Base-by-base conservation (phyloP, 2,797 vertebrate species). In the Onychomys arenicola region DNA sequence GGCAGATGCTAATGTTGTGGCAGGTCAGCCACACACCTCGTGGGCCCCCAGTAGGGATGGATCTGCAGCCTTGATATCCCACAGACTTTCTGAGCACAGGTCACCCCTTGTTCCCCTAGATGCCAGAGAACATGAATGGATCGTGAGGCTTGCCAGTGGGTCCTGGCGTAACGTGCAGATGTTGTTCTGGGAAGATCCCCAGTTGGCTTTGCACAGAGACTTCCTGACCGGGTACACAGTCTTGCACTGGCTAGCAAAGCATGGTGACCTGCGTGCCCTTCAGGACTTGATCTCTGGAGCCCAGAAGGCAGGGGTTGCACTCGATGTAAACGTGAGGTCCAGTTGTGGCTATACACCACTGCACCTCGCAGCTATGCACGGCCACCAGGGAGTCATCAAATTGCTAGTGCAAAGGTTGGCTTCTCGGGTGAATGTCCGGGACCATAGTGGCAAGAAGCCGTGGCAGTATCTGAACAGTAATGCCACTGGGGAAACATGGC, bases 211-310 rank as follows among this genome's bases (percentile, higher is more conserved):
- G 97, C 99, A 97, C 94, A 98, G 97, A 23, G 99, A 99, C 97
- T 99, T 99, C 97, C 98, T 99, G 95, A 99, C 99, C 0, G 99
- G 99, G 55, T 99, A 99, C 98, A 99, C 99, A 0, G 98, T 99
- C 14, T 98, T 99, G 85, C 99, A 99, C 98, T 99, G 99, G 99
- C 99, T 99, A 61, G 99, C 99, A 83, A 99, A 99, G 96, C 99
- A 99, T 0, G 99, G 99, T 0, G 98, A 99, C 76, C 98, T 99
- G 90, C 63, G 98, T 0, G 99, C 99, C 83, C 99, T 99, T 97
- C 99, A 99, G 98, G 99, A 99, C 9, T 98, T 99, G 78, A 98
- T 99, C 63, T 98, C 98, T 0, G 99, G 99, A 0, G 99, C 99
- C 0, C 93, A 80, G 40, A 99, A 98, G 87, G 92, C 94, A 0